Base-by-base conservation (phyloP, 2,113 vertebrate genomes). In the Menura novaehollandiae region DNA sequence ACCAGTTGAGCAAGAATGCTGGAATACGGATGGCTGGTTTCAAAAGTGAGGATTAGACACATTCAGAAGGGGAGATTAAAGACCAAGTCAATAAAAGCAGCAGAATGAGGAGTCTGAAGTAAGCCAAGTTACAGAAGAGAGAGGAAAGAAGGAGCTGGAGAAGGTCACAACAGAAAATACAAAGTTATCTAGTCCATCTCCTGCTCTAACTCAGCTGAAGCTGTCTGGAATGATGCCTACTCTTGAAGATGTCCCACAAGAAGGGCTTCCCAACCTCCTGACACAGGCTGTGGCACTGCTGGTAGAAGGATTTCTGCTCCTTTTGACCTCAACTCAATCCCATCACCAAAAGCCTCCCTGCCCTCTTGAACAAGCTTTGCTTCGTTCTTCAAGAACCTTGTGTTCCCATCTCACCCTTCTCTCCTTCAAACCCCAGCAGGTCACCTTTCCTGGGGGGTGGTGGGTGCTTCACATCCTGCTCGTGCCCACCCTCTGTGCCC, bases 161-260 rank as follows among this genome's bases (percentile, higher is more conserved):
- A 62, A 67, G 24, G n/a, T 51, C 58, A 69, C 21, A 47, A 51
- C 15, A 67, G 63, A 37, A 74, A 49, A 6, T 0, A 7, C 16
- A 33, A 39, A 39, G 47, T 32, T 51, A 26, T 35, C 46, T 11
- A 21, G 37, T 28, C 39, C 72, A 60, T 2, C 56, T 67, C 43
- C 26, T 83, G 84, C 67, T 63, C 71, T 21, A 39, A n/a, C 27
- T 23, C 56, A 59, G 28, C 66, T 85, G 64, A 44, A 59, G 52
- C 17, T 16, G 16, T 33, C 68, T 81, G 39, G 11, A 84, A 72
- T 10, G 63, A 30, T 0, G 14, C 18, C 16, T 0, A 0, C 44
- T 60, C 43, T 24, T 19, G 27, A 66, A 59, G 49, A 47, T 2
- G 1, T 32, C 32, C 44, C 71, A 77, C 2, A 3, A 28, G 21